Evolutionary conservation across 1,140 invertebrate genomes (phyloP), one percentile per base, ranked within the genome.

Genomic region (Zaprionus kolodkinae): DNA sequence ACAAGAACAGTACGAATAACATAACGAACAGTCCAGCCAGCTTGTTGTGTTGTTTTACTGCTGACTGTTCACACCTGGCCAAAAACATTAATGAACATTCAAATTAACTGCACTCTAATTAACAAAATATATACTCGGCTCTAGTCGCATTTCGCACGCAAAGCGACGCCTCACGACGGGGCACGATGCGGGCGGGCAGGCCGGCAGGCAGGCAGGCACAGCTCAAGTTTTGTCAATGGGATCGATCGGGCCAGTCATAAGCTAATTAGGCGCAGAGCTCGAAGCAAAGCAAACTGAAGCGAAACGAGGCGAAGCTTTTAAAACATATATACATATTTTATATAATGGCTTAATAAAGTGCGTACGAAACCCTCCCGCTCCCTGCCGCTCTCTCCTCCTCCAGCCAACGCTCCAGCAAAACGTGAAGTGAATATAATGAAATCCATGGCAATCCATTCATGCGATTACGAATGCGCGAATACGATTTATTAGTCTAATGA

Each of bases 31-130:
- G n/a, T 40, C 2, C 6, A 40, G 13, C 13, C 13, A 45, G n/a
- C 7, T 45, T 45, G n/a, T 45, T 43, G n/a, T 43, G 40, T 15
- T 43, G n/a, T 43, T n/a, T 15, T 45, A n/a, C 9, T 50, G 45
- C 10, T 65, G 70, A 27, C 68, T 87, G 84, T 87, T 87, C 84
- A 87, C 84, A 87, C 84, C 85, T 87, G 84, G 84, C 80, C 74
- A 80, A 45, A 43, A 43, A 68, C 73, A 83, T 79, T 83, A 87
- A 88, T 87, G 81, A 80, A 80, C 85, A 87, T 83, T 74, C 52
- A 84, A 87, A 87, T 84, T 81, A 88, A 83, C 73, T 87, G 77
- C 71, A 88, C 80, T 88, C 83, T 78, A 87, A 88, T 87, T 87
- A 88, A 88, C 71, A 56, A 59, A 83, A 76, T 75, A 72, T 65